A percentile compares a stretch with the other conserved stretches of the same genome.
phyloP scores from a whole-genome alignment of 2,888 invertebrate genomes.

The Leptogaster cylindrica region DNA sequence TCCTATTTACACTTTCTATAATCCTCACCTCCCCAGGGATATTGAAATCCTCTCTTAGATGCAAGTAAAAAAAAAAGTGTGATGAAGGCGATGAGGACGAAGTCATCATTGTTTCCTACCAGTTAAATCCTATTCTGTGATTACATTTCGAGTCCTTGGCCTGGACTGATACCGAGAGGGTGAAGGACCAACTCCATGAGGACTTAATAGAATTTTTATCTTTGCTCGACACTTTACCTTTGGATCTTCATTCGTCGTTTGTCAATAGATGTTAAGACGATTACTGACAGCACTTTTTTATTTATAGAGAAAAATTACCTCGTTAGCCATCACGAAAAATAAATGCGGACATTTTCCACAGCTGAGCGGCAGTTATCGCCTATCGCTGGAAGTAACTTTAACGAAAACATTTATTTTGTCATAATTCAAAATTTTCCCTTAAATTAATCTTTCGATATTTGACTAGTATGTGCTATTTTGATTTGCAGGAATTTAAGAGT shows the following conservation, averaged over 20 bases:
- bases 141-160: conserved; percentile 26
- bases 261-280: conserved; percentile 16
- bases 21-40: conserved; percentile 17
- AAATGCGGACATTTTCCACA: too few relatives aligned
- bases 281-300: background rate
- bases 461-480: too few relatives aligned
- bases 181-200: background rate
- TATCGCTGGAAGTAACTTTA: too few relatives aligned
- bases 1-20: conserved; percentile 35
- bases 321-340: too few relatives aligned
- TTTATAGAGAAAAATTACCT: conserved; percentile 25
- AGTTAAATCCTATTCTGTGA: conserved; percentile 46
- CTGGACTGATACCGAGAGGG: background rate
- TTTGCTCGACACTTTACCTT: conserved; percentile 25
- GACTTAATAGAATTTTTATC: conserved; percentile 37
- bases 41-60: conserved; percentile 29
- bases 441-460: too few relatives aligned
- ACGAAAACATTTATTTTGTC: too few relatives aligned
- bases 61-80: background rate
- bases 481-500: too few relatives aligned
- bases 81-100: conserved; percentile 24
- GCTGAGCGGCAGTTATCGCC: too few relatives aligned
- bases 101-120: conserved; percentile 41
- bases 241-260: background rate
- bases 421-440: too few relatives aligned